Evolutionary conservation across 2,888 invertebrate genomes (phyloP), one percentile per base, ranked within the genome.

Genomic region (Platycheirus albimanus): DNA sequence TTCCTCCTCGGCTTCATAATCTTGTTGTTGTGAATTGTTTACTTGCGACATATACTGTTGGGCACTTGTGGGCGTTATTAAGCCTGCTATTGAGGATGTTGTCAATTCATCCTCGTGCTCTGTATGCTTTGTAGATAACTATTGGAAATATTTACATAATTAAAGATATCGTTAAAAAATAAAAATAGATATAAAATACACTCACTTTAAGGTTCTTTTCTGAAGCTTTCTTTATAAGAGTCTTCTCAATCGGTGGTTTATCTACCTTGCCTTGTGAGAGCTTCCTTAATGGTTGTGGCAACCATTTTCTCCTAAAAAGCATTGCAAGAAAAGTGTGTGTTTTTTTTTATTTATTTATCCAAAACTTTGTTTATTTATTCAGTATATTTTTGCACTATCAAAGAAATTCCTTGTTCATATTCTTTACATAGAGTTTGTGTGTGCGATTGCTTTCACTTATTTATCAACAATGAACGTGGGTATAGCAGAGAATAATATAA

Each of bases 181-280:
- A n/a, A n/a, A n/a, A n/a, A n/a, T n/a, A n/a, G n/a, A n/a, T n/a
- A n/a, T n/a, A 13, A 30, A 17, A 11, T 71, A 43, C 20, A 89
- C 91, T 91, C 92, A 97, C 95, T 93, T 96, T 96, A 87, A 96
- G 93, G 89, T 95, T 95, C 91, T 96, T 96, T 89, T 97, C 97
- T 51, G 96, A 95, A 81, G 94, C 94, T 87, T 94, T 94, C 91
- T 96, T 97, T 91, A 96, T 95, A 86, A 96, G 92, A 47, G 93
- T 93, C 58, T 92, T 93, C 88, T 91, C 92, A 85, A 90, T 87
- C 28, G 93, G 89, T 6, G 92, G 90, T 88, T 96, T 97, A 88
- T 97, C 96, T 85, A 95, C 95, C 91, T 97, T 97, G 86, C 95
- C 95, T 90, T 97, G 96, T 86, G 97, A 97, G 86, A 96, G 93